Conservation (phyloP, 2,888 invertebrate genomes). For the Pseudanteris insignis region DNA sequence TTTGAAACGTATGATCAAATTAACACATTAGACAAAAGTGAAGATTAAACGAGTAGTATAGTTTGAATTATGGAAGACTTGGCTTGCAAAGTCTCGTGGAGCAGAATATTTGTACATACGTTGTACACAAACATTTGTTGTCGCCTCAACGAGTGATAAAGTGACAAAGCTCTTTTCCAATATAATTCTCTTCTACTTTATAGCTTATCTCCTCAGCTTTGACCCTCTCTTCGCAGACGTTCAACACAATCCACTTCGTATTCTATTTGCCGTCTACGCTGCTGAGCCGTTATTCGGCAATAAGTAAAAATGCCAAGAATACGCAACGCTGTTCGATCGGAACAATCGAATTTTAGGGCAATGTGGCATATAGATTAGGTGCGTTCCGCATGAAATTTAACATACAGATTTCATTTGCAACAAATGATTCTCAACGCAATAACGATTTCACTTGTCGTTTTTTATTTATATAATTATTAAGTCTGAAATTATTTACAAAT, state of each 20-base stretch:
- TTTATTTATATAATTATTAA: no score
- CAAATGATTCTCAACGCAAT: no score
- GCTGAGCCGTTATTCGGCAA: constrained; percentile 19
- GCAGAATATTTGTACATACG: constrained; percentile 55
- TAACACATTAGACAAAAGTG: not conserved
- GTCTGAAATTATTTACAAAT: no score
- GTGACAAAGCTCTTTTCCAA: constrained; percentile 55
- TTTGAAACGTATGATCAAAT: constrained; percentile 6
- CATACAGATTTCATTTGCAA: no score
- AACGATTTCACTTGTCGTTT: no score
- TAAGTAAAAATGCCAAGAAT: constrained; percentile 22
- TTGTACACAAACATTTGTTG: constrained; percentile 50
- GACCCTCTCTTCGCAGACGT: constrained; percentile 28
- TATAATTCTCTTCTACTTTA: constrained; percentile 51
- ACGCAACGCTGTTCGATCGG: constrained; percentile 7
- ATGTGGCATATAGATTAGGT: constrained; percentile 8
- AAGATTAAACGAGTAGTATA: constrained; percentile 9
- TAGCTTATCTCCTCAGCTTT: constrained; percentile 42
- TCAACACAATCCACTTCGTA: constrained; percentile 28
- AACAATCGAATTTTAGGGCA: constrained; percentile 15
- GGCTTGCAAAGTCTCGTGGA: constrained; percentile 16
- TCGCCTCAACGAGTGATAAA: constrained; percentile 53
- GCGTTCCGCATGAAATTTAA: no score
- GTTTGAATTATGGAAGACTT: constrained; percentile 18
- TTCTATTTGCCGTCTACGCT: constrained; percentile 24